These are phyloP conservation scores for Chelon labrosus DNA, from an alignment of 2,797 vertebrate genomes.

Conservation along the genomic window DNA sequence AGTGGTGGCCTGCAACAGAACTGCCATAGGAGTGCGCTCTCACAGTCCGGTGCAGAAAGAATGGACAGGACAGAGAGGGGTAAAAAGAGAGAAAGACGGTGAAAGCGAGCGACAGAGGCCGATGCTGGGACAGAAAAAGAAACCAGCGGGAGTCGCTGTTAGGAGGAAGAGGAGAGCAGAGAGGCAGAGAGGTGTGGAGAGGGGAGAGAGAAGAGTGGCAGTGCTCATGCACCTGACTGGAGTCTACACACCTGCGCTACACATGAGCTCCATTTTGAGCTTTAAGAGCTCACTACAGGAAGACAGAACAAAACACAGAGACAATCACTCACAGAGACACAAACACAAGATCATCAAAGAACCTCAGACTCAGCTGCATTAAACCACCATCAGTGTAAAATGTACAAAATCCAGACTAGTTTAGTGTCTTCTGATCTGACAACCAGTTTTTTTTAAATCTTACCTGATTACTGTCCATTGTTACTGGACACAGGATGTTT, in stretches of 20 bases:
- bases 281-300: slow-evolving; percentile 88
- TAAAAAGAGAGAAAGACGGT: slow-evolving; percentile 4
- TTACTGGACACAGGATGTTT: slow-evolving; percentile 9
- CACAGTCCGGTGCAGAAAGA: slow-evolving; percentile 77
- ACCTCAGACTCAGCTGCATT: slow-evolving; percentile 77
- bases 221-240: slow-evolving; percentile 86
- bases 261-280: slow-evolving; percentile 85
- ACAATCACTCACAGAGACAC: slow-evolving; percentile 86
- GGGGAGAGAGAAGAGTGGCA: slow-evolving; percentile 28
- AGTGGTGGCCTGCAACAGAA: slow-evolving; percentile 74
- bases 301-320: slow-evolving; percentile 87
- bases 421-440: slow-evolving; percentile 11
- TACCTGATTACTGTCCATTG: slow-evolving; percentile 42
- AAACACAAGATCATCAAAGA: slow-evolving; percentile 84
- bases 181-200: slow-evolving; percentile 25
- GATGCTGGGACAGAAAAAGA: slow-evolving; percentile 20
- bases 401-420: slow-evolving; percentile 32
- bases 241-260: slow-evolving; percentile 88
- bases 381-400: slow-evolving; percentile 39
- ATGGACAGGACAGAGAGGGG: slow-evolving; percentile 25
- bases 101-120: slow-evolving; percentile 19
- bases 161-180: slow-evolving; percentile 33
- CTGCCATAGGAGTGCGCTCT: slow-evolving; percentile 76
- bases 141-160: neutral
- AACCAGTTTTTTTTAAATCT: slow-evolving; percentile 18